Evolutionary conservation across 2,888 invertebrate genomes (phyloP).

Genomic region (Timema cristinae): DNA sequence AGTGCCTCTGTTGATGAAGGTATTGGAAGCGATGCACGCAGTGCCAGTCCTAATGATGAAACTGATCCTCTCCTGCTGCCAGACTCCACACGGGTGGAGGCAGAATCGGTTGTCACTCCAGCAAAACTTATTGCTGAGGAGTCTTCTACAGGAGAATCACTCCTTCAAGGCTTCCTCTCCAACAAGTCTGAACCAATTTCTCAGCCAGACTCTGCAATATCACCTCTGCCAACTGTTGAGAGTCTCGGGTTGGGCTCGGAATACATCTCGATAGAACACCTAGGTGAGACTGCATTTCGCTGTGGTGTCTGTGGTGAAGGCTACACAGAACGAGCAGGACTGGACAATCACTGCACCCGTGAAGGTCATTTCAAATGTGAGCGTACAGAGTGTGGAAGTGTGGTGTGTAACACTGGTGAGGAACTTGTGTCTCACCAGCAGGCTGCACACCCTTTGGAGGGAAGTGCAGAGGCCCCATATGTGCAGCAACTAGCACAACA

Average conservation of each 20-base stretch:
- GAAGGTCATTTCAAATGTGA: constrained; percentile 55
- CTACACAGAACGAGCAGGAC: constrained; percentile 34
- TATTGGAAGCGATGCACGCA: constrained; percentile 2
- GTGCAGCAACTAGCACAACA: constrained; percentile 50
- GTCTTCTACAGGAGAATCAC: constrained; percentile 21
- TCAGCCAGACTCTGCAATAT: not conserved
- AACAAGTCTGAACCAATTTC: constrained; percentile 1
- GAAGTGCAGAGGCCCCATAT: constrained; percentile 41
- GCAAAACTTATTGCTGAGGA: constrained; percentile 12
- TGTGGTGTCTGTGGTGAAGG: constrained; percentile 57
- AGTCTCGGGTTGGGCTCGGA: constrained; percentile 42
- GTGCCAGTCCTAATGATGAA: constrained; percentile 21
- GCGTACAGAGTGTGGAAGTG: constrained; percentile 42
- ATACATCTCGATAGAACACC: constrained; percentile 60
- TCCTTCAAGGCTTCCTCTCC: constrained; percentile 10
- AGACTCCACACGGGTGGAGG: constrained; percentile 37
- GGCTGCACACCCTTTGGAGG: constrained; percentile 25
- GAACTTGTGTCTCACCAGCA: constrained; percentile 34
- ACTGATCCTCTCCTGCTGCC: constrained; percentile 45
- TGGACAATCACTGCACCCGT: constrained; percentile 39
- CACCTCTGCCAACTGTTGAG: constrained; percentile 14
- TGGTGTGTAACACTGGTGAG: constrained; percentile 38
- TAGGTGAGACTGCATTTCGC: constrained; percentile 55
- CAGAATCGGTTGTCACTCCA: not conserved
- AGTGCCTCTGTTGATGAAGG: constrained; percentile 12